Evolutionary conservation across 2,113 vertebrate genomes (phyloP), one percentile per base, ranked within the genome.

Genomic region (Gnathonemus echidnorhynchus): DNA sequence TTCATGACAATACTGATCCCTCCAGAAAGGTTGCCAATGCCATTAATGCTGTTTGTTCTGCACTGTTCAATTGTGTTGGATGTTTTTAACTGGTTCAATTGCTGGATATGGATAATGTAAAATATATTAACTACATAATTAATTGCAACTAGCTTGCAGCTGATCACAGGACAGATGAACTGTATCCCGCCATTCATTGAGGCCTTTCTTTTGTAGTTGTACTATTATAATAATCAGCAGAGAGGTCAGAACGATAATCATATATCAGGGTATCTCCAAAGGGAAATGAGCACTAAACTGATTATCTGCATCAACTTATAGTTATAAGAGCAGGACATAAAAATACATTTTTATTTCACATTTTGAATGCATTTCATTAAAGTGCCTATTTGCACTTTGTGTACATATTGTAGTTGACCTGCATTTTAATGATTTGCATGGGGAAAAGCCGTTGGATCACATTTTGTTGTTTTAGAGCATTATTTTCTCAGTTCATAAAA

Each of bases 331-430:
- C 27, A 31, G 56, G 46, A 83, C 35, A 66, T 42, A 56, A 42
- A 56, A 45, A 27, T 35, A 1, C 46, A 89, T 58, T 91, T 92
- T 92, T 93, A 92, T 90, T 62, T 89, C 90, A 87, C 2, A 86
- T 91, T 93, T 90, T 94, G 93, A 92, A 91, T 91, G 91, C 50
- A 90, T 93, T 92, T 91, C 93, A 88, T 95, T 94, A 95, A 96
- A 95, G 95, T 96, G 95, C 95, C 95, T 96, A 94, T 91, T 95
- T 95, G 96, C 95, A 96, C 95, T 96, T 95, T 95, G 93, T 95
- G 93, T 95, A 94, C 91, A 95, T 93, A 93, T 48, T 85, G 35
- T 93, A 87, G 91, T 86, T 92, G 94, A 93, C 50, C 83, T 93
- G 83, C 92, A 92, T 92, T 92, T 88, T 87, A 84, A 90, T 58